phyloP scores from a whole-genome alignment of 2,113 vertebrate genomes.

The Caloenas nicobarica region DNA sequence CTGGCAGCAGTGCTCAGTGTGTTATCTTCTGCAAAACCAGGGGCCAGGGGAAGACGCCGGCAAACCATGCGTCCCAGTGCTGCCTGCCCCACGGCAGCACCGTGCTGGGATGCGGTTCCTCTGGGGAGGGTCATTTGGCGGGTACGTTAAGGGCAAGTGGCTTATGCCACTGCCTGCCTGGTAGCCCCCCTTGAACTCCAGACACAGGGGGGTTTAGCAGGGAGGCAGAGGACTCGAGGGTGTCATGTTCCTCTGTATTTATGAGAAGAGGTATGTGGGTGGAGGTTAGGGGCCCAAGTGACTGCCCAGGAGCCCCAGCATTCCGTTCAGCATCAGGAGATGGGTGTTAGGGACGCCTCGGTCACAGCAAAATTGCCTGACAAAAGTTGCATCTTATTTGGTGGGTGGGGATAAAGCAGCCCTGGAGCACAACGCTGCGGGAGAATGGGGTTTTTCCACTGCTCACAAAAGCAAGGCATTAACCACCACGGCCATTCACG shows the following conservation, averaged over 20 bases:
- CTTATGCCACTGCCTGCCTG: background rate
- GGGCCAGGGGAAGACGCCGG: background rate
- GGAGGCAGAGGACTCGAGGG: background rate
- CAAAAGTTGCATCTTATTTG: background rate
- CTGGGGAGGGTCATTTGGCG: background rate
- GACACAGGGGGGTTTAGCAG: background rate
- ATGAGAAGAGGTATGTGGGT: background rate
- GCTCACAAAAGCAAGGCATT: constrained; percentile 5
- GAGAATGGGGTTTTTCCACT: constrained; percentile 23
- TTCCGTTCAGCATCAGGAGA: background rate
- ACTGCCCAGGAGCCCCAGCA: background rate
- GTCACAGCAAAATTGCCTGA: background rate
- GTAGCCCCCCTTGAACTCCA: background rate
- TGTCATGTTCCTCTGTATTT: background rate
- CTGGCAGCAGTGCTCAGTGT: background rate
- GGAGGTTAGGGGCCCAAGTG: accelerated
- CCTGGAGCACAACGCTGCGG: constrained; percentile 25
- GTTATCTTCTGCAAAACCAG: background rate
- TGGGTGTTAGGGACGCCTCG: background rate
- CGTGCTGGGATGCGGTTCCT: accelerated
- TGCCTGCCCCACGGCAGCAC: background rate
- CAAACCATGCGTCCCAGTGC: accelerated
- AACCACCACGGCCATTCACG: background rate
- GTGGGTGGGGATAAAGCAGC: accelerated
- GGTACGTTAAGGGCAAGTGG: background rate